These are phyloP conservation scores for Apis florea DNA, from an alignment of 1,140 invertebrate genomes.

Conservation along the genomic window DNA sequence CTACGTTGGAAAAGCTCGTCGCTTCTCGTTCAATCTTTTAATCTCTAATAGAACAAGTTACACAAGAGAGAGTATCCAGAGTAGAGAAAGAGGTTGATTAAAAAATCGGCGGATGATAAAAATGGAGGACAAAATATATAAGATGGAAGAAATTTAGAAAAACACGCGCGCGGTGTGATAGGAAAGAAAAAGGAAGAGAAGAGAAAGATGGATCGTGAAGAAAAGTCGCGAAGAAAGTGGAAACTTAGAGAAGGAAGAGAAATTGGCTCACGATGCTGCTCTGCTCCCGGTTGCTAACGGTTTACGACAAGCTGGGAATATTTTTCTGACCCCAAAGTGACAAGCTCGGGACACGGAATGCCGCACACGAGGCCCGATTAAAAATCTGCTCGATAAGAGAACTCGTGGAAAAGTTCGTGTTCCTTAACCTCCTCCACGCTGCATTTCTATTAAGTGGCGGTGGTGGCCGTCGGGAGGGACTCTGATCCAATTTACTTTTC, in stretches of 20 bases:
- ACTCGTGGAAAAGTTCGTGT: conserved; percentile 43
- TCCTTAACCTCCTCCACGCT: conserved; percentile 33
- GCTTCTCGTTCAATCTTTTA: no score
- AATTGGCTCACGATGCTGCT: background rate
- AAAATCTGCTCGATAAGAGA: conserved; percentile 36
- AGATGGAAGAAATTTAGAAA: background rate
- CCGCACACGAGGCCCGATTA: conserved; percentile 31
- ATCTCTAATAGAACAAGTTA: no score
- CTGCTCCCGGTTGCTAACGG: no score
- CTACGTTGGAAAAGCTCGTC: no score
- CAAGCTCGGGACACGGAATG: conserved; percentile 18
- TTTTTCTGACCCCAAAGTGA: conserved; percentile 42
- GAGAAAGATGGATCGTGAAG: background rate
- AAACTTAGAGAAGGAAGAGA: background rate
- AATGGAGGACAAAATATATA: no score
- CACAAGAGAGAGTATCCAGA: no score
- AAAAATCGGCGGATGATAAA: no score
- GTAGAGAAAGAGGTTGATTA: no score
- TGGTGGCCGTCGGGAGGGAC: background rate
- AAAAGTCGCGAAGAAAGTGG: background rate
- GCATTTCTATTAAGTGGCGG: conserved; percentile 37
- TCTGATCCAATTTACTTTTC: conserved; percentile 44
- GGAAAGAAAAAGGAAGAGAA: no score
- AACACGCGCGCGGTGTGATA: background rate
- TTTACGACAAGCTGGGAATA: background rate